Percentiles rank a stretch among this genome's conserved stretches.
Evolutionary conservation across 2,113 vertebrate genomes (phyloP).

Genomic region (Gavialis gangeticus): DNA sequence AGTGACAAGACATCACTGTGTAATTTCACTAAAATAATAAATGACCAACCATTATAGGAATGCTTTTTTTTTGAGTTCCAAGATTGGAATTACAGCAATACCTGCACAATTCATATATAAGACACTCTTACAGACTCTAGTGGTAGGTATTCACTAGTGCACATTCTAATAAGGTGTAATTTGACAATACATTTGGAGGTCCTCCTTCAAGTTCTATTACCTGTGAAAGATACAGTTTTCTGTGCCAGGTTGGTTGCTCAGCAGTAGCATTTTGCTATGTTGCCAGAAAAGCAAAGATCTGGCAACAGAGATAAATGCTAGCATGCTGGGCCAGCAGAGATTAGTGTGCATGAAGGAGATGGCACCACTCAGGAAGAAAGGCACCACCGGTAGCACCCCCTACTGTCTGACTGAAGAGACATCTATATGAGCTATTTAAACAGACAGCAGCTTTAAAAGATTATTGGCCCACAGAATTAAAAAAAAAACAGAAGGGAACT

Average conservation of each 20-base stretch:
- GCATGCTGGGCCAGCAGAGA: neutral
- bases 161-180: conserved; percentile 41
- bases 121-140: neutral
- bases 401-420: fast-evolving
- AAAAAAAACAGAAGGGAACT: neutral
- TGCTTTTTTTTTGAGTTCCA: conserved; percentile 32
- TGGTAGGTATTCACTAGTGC: neutral
- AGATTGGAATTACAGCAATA: neutral
- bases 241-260: conserved; percentile 15
- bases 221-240: conserved; percentile 24
- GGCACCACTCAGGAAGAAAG: neutral
- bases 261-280: conserved; percentile 4
- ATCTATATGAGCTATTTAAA: neutral
- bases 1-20: conserved; percentile 33
- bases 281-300: conserved; percentile 42
- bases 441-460: neutral
- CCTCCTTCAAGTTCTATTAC: conserved; percentile 27
- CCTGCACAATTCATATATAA: neutral
- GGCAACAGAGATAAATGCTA: neutral
- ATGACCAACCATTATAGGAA: neutral
- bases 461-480: fast-evolving
- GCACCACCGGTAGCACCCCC: neutral
- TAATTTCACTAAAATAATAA: conserved; percentile 32
- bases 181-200: conserved; percentile 43
- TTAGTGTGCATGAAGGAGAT: neutral